A percentile compares a stretch with the other conserved stretches of the same genome.
Evolutionary conservation across 2,888 invertebrate species (phyloP).

Genomic region (Lycophotia porphyrea): DNA sequence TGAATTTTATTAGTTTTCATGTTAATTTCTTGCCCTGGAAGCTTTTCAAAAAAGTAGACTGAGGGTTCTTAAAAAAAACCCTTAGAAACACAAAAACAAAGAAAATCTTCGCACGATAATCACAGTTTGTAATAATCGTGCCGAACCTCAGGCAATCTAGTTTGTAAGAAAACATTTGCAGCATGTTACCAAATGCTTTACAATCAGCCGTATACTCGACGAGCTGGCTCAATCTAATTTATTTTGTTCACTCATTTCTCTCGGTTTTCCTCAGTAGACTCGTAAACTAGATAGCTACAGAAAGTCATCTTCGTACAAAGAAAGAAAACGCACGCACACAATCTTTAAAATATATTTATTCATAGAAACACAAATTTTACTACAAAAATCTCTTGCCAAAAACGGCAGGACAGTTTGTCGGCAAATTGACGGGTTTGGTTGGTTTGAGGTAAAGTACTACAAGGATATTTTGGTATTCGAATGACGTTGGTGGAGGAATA

Average conservation of each 20-base stretch:
- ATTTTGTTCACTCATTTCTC: slow-evolving; percentile 49
- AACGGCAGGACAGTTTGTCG: too few relatives aligned
- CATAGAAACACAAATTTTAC: too few relatives aligned
- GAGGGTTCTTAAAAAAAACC: background rate
- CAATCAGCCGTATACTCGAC: slow-evolving; percentile 39
- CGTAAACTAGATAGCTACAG: background rate
- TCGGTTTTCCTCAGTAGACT: slow-evolving; percentile 6
- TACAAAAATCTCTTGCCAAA: too few relatives aligned
- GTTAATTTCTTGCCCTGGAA: background rate
- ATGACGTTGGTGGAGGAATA: too few relatives aligned
- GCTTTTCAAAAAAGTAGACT: background rate
- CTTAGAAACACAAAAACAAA: background rate
- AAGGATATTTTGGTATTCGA: background rate
- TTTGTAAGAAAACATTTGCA: slow-evolving; percentile 23
- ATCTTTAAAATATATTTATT: too few relatives aligned
- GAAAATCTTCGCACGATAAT: background rate
- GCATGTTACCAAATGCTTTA: slow-evolving; percentile 32
- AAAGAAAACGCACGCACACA: background rate
- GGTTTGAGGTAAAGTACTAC: background rate
- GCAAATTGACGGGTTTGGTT: too few relatives aligned
- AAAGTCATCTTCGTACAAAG: background rate
- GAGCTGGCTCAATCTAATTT: slow-evolving; percentile 45
- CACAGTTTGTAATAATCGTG: too few relatives aligned
- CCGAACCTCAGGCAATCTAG: background rate
- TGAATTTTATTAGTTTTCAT: background rate